These are phyloP conservation scores for Vombatus ursinus DNA, from an alignment of 2,113 vertebrate species.

Conservation along the genomic window DNA sequence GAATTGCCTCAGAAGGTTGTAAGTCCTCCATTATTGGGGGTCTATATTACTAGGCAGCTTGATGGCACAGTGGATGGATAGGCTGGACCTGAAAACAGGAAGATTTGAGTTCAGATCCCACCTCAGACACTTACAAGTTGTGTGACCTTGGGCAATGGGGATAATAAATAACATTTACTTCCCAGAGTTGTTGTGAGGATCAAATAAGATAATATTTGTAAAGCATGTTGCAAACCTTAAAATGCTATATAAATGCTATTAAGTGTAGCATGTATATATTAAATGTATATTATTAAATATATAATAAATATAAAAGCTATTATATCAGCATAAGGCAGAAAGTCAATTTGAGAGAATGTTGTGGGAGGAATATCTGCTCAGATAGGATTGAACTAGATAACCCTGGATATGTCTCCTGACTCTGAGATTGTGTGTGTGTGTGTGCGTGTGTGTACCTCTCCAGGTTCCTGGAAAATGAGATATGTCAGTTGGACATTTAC, in stretches of 20 bases:
- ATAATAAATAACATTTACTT: neutral
- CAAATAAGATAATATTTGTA: neutral
- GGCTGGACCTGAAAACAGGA: neutral
- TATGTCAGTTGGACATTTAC: too few species aligned
- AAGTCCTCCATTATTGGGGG: neutral
- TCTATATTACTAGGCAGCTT: neutral
- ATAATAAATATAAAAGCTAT: neutral
- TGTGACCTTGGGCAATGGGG: neutral
- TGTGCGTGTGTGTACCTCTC: neutral
- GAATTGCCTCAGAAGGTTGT: too few species aligned
- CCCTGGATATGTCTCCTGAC: neutral
- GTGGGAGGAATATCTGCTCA: neutral
- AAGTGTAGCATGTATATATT: too few species aligned
- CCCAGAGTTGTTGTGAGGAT: neutral
- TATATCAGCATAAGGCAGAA: neutral
- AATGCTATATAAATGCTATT: too few species aligned
- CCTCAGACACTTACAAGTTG: neutral
- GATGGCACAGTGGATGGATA: neutral
- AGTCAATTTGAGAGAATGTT: neutral
- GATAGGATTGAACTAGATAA: neutral
- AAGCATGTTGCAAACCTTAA: neutral
- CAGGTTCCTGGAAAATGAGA: too few species aligned
- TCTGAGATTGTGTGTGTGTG: neutral
- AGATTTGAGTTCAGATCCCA: neutral
- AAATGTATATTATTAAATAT: too few species aligned